Evolutionary conservation across 2,113 vertebrate species (phyloP).

Genomic region (Halcyon senegalensis): DNA sequence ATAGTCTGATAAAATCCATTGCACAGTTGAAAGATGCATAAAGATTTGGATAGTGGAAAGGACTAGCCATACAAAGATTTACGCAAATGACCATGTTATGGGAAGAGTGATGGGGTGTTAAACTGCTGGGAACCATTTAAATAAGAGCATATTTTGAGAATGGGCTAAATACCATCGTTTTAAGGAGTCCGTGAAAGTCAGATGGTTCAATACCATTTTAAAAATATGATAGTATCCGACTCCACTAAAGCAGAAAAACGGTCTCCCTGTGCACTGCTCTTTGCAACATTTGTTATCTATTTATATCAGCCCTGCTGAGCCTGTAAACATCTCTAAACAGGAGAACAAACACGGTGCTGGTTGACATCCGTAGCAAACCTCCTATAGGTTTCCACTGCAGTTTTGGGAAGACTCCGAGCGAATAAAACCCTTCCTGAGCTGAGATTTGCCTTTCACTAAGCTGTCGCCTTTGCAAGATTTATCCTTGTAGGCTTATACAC

Average conservation of each 20-base stretch:
- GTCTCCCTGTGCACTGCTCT: not conserved
- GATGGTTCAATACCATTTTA: not conserved
- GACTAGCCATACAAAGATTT: not conserved
- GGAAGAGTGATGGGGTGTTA: not conserved
- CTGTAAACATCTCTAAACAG: not conserved
- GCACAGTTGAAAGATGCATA: not conserved
- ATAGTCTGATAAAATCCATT: conserved; percentile 35
- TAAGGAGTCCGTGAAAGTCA: not conserved
- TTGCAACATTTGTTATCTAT: not conserved
- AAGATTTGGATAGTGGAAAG: not conserved
- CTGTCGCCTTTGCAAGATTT: not conserved
- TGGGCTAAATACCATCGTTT: not conserved
- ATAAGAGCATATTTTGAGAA: not conserved
- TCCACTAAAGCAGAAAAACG: not conserved
- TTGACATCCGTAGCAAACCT: not conserved
- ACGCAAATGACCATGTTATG: not conserved
- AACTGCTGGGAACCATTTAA: not conserved
- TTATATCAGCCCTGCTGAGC: not conserved
- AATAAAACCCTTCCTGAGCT: not conserved
- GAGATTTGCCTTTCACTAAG: not conserved
- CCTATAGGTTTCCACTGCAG: not conserved
- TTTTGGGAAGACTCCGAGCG: not conserved
- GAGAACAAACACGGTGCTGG: not conserved
- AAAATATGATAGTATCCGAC: not conserved
- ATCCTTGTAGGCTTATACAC: not conserved